These are phyloP conservation scores for Phalacrocorax aristotelis DNA, from an alignment of 2,113 vertebrate species.

Conservation along the genomic window DNA sequence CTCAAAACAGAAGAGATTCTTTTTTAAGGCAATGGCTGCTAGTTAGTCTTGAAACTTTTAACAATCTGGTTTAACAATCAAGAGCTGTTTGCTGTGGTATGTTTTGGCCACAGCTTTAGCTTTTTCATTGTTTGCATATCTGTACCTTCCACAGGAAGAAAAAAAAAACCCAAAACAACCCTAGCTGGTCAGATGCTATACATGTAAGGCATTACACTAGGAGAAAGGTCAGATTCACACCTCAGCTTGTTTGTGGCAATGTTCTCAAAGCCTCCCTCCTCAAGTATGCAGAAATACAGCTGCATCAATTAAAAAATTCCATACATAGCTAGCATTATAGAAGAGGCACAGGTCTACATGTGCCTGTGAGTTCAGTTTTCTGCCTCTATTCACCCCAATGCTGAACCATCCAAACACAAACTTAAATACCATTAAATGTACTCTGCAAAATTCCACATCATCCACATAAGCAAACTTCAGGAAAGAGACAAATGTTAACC, in stretches of 20 bases:
- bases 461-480: background rate
- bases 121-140: background rate
- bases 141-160: conserved; percentile 19
- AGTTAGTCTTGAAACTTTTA: background rate
- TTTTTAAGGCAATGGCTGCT: background rate
- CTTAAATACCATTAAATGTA: accelerated
- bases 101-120: background rate
- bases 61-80: conserved; percentile 4
- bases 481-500: background rate
- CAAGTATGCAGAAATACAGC: background rate
- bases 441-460: background rate
- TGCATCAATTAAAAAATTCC: background rate
- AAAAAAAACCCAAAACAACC: background rate
- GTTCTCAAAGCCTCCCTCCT: background rate
- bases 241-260: background rate
- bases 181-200: background rate
- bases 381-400: background rate
- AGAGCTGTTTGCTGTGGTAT: background rate
- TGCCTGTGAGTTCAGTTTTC: background rate
- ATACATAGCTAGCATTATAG: background rate
- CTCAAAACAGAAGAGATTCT: background rate
- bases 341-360: background rate
- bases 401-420: background rate
- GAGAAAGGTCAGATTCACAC: background rate
- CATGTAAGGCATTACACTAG: background rate